A percentile compares a stretch with the other conserved stretches of the same genome.
Evolutionary conservation across 2,113 vertebrate species (phyloP).

Genomic region (Mastomys coucha): DNA sequence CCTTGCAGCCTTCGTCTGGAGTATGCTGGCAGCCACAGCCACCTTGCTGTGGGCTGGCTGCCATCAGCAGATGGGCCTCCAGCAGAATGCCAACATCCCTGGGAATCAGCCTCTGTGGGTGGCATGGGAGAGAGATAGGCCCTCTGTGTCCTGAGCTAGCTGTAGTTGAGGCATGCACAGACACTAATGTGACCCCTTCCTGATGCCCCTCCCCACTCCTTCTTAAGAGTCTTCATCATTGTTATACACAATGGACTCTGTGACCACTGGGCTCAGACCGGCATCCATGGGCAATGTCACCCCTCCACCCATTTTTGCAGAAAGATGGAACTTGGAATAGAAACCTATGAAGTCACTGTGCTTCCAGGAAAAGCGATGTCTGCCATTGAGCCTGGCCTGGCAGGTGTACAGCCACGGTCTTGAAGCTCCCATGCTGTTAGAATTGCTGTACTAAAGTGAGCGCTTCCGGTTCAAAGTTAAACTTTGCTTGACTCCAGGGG

Average conservation of each 20-base stretch:
- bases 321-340: background rate
- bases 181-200: background rate
- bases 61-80: background rate
- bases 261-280: fast-evolving
- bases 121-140: too few relatives aligned
- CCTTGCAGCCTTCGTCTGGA: background rate
- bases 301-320: background rate
- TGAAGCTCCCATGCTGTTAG: background rate
- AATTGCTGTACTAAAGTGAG: background rate
- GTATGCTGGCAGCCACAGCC: background rate
- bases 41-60: background rate
- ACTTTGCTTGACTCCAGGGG: background rate
- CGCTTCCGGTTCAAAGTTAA: background rate
- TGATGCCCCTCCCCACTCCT: fast-evolving
- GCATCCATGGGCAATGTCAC: background rate
- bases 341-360: background rate
- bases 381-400: too few relatives aligned
- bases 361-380: background rate
- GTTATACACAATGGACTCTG: background rate
- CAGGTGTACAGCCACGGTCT: background rate
- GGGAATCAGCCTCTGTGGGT: fast-evolving
- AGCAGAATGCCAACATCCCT: background rate
- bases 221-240: fast-evolving
- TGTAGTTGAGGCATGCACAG: fast-evolving
- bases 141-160: background rate